Evolutionary conservation across 2,888 invertebrate genomes (phyloP), one percentile per base, ranked within the genome.

Genomic region (Desoria tigrina): DNA sequence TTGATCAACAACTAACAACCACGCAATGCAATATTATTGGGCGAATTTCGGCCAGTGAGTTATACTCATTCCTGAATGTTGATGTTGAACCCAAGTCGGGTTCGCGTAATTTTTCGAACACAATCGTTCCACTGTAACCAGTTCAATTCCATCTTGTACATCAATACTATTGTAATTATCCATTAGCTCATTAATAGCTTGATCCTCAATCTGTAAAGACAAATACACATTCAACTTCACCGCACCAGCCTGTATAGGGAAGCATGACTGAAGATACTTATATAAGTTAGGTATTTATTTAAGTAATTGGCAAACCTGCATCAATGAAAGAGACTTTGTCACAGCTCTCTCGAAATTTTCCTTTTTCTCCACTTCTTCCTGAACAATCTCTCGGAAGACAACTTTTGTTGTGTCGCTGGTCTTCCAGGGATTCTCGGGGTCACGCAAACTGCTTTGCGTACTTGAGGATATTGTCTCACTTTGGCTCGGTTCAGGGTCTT

Each of bases 111-210:
- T 69, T 0, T 54, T 56, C 11, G 63, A 53, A 18, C 42, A 58
- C 1, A 69, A 61, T 2, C 72, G 55, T 14, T 69, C 68, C 3
- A 74, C 69, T 11, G 62, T 56, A 1, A 74, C 14, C 9, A 66
- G 21, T 45, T 74, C 74, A n/a, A 69, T 62, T 16, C 61, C 91
- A 75, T 92, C 90, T 49, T 84, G 84, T 28, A 86, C 82, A 76
- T 87, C 85, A 64, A 86, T 85, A 1, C 86, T 84, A 77, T 87
- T 87, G 81, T 93, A 93, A 79, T 89, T 88, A 65, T 84, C 82
- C 63, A 86, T 83, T 65, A 94, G 80, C 74, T 92, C 90, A 68
- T 88, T 87, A 74, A 94, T 90, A 0, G 93, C 93, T 79, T 86
- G 87, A 79, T 94, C 93, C 82, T 94, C 94, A 74, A 91, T 83